phyloP scores from a whole-genome alignment of 2,888 invertebrate genomes.

The Phlogophora meticulosa region DNA sequence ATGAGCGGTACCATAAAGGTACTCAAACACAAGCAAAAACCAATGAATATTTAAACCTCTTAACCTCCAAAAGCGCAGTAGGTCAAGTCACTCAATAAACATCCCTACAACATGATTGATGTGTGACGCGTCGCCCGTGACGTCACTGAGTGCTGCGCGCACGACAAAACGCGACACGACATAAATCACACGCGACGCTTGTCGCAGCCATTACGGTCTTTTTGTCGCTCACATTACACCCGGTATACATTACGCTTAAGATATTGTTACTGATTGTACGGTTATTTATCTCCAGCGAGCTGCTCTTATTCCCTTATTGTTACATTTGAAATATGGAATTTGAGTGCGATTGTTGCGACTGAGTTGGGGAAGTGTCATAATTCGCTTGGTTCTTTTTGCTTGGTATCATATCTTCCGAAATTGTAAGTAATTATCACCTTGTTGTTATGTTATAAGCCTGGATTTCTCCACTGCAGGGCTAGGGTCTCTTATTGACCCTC shows the following conservation, averaged over 20 bases:
- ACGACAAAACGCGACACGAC: slow-evolving; percentile 60
- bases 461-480: too few relatives aligned
- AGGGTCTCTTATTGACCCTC: too few relatives aligned
- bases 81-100: slow-evolving; percentile 53
- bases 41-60: slow-evolving; percentile 10
- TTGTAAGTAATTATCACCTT: too few relatives aligned
- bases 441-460: too few relatives aligned
- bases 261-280: slow-evolving; percentile 75
- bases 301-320: slow-evolving; percentile 59
- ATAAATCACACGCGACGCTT: slow-evolving; percentile 70
- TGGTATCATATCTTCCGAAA: background rate
- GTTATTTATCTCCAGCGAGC: slow-evolving; percentile 68
- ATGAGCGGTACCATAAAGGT: background rate
- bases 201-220: slow-evolving; percentile 76
- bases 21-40: slow-evolving; percentile 12
- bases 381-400: background rate
- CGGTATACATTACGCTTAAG: slow-evolving; percentile 71
- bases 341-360: slow-evolving; percentile 46
- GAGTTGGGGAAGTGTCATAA: slow-evolving; percentile 21
- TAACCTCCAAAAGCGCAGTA: slow-evolving; percentile 39
- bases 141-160: slow-evolving; percentile 49
- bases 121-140: slow-evolving; percentile 43
- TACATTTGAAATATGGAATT: slow-evolving; percentile 57
- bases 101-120: slow-evolving; percentile 43
- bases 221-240: slow-evolving; percentile 72